Base-by-base conservation (phyloP, 92 coral and sea anemone genomes). In the Nematostella vectensis region DNA sequence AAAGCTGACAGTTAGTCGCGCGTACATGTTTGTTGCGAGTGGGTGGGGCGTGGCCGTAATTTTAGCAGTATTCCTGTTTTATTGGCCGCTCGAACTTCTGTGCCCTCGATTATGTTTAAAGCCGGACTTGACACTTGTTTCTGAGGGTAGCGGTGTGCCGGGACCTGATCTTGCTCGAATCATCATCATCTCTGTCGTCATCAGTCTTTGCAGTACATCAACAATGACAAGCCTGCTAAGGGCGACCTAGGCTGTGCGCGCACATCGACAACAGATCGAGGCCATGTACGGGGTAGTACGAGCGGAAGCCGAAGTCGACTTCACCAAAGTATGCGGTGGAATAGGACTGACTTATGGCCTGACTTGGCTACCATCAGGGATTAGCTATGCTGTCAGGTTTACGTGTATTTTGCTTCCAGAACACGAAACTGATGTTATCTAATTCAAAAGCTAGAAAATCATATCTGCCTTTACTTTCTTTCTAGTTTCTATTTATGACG, bases 231-330 rank as follows among this genome's bases (percentile, higher is more conserved):
- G 24, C 3, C 25, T 65, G 33, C 52, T 65, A 21, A 2, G 28
- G 3, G 59, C 59, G 12, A 11, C 71, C 13, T 52, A 44, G 47
- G 17, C 18, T 1, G 54, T 65, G 8, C 71, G 71, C 13, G 21
- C 28, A 29, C 62, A 65, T 28, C 45, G 39, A 53, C 37, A 54
- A 18, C 24, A 36, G 33, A 51, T 65, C 8, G 38, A 52, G 3
- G 33, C 27, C 23, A 33, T 28, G 39, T 53, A 52, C 27, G 71
- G 71, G 8, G 12, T 31, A 38, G 25, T 51, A 25, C 60, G 42
- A 18, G 37, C 61, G 2, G 25, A 42, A 33, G 50, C 50, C 21
- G 70, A 64, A 33, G 43, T 64, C 16, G 39, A 22, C 37, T 64
- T 64, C 43, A 64, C 70, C 1, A 64, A 52, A 11, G 31, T 22